A percentile compares a stretch with the other conserved stretches of the same genome.
phyloP scores from a whole-genome alignment of 2,797 vertebrate species.

The Cossypha heuglini region DNA sequence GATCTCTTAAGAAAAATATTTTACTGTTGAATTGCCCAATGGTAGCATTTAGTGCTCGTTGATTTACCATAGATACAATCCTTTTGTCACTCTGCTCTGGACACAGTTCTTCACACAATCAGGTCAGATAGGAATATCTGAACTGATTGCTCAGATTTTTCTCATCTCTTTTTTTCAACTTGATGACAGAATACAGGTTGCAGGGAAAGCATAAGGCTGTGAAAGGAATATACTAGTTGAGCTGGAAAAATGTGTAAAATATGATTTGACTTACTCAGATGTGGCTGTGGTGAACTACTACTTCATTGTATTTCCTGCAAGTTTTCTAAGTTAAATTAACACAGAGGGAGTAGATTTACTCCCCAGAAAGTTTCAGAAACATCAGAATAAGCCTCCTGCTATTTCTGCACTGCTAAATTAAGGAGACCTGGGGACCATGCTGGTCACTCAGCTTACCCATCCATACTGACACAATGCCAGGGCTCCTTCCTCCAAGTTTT shows the following conservation, averaged over 20 bases:
- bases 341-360: neutral
- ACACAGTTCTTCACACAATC: neutral
- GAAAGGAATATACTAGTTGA: neutral
- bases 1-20: neutral
- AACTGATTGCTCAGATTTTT: neutral
- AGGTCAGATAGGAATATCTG: neutral
- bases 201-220: neutral
- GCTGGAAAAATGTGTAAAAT: neutral
- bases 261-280: neutral
- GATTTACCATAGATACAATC: neutral
- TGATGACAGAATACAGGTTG: neutral
- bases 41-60: neutral
- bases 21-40: neutral
- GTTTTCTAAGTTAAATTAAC: neutral
- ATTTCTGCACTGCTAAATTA: neutral
- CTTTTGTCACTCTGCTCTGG: neutral
- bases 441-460: neutral
- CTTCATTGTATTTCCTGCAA: neutral
- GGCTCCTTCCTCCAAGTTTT: neutral
- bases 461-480: neutral
- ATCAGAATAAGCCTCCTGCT: neutral
- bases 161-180: neutral
- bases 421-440: fast-evolving
- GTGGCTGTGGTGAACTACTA: neutral
- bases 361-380: neutral